Percentiles rank a stretch among this genome's conserved stretches.
Evolutionary conservation across 2,113 vertebrate genomes (phyloP).

Genomic region (Ceyx melanurus): DNA sequence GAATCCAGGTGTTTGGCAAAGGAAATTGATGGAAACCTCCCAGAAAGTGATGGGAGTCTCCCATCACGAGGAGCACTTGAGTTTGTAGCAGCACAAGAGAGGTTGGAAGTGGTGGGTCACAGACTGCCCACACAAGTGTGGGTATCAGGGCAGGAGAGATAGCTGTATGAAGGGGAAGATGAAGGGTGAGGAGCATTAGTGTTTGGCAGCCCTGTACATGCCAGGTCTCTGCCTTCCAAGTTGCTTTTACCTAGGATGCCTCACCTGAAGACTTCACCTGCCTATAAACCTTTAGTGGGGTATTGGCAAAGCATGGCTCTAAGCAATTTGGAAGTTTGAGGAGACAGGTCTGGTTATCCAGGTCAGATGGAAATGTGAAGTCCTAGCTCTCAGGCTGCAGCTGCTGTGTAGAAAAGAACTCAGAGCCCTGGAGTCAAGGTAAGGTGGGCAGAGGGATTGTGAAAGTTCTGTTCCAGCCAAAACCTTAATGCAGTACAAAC

Average conservation of each 20-base stretch:
- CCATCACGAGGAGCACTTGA: accelerated
- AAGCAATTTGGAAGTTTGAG: neutral
- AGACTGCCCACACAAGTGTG: accelerated
- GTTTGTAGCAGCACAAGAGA: neutral
- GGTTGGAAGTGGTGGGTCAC: accelerated
- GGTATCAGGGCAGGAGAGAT: accelerated
- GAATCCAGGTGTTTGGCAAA: neutral
- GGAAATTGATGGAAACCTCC: neutral
- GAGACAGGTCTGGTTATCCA: neutral
- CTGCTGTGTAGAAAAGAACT: neutral
- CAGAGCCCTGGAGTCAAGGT: too few relatives aligned
- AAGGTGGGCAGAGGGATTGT: neutral
- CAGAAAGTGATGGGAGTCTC: neutral
- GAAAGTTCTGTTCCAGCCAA: neutral
- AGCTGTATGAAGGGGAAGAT: neutral
- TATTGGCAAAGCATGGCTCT: neutral
- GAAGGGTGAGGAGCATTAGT: neutral
- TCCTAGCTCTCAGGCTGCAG: neutral
- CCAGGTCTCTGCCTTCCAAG: neutral
- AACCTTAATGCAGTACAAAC: neutral
- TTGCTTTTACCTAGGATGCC: neutral
- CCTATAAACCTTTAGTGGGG: neutral
- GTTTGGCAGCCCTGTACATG: neutral
- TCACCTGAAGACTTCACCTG: neutral
- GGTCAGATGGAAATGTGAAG: neutral